Conservation (phyloP, 2,888 invertebrate genomes). For the Xestia rhomboidea region DNA sequence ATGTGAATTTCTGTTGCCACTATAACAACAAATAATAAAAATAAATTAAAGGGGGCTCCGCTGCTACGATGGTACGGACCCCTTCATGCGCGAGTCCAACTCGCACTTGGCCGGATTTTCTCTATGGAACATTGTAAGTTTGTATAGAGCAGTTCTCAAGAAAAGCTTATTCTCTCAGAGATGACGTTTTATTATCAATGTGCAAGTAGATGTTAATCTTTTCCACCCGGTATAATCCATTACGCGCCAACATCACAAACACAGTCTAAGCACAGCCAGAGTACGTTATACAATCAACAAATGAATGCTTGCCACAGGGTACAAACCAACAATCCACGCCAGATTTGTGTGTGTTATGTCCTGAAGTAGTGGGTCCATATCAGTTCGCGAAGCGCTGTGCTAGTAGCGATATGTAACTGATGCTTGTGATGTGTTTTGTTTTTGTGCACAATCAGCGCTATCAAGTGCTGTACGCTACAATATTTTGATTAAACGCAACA, state of each 20-base stretch:
- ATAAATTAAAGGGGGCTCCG: too few relatives aligned
- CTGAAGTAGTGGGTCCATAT: neutral
- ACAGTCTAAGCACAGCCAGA: neutral
- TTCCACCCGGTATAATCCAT: conserved; percentile 1
- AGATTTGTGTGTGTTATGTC: neutral
- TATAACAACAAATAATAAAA: too few relatives aligned
- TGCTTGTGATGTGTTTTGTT: too few relatives aligned
- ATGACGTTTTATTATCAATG: conserved; percentile 6
- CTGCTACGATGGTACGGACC: too few relatives aligned
- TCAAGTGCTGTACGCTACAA: neutral
- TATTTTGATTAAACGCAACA: neutral
- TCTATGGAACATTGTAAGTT: neutral
- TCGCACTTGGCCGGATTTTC: too few relatives aligned
- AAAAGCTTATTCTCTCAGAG: neutral
- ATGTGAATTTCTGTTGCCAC: too few relatives aligned
- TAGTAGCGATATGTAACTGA: too few relatives aligned
- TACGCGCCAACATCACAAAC: neutral
- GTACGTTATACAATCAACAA: neutral
- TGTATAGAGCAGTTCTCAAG: neutral
- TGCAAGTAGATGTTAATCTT: neutral
- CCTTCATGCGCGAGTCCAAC: too few relatives aligned
- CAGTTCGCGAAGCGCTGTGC: neutral
- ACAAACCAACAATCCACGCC: neutral
- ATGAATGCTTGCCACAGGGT: neutral
- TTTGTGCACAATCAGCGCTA: neutral